These are phyloP conservation scores for Gisinianus flammeolus DNA, from an alignment of 2,888 invertebrate species.

Conservation along the genomic window DNA sequence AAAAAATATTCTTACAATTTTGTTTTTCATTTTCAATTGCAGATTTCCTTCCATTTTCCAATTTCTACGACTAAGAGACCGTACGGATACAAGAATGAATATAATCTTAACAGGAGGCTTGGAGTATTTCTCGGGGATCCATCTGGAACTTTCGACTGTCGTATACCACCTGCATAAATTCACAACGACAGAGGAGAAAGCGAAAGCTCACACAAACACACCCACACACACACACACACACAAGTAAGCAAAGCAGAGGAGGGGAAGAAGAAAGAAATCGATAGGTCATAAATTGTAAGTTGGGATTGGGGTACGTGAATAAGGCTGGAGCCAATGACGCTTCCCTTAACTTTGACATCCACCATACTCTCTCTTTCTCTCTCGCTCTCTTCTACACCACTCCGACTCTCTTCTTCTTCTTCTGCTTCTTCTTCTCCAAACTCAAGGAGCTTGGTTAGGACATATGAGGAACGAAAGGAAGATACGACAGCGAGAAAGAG, in stretches of 20 bases:
- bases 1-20: no score
- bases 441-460: no score
- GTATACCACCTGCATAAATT: neutral
- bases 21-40: no score
- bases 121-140: no score
- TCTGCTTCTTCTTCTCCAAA: neutral
- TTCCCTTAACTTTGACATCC: constrained; percentile 34
- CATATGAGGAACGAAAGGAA: no score
- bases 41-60: no score
- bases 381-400: neutral
- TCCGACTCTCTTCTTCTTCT: neutral
- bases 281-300: constrained; percentile 45
- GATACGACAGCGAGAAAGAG: neutral
- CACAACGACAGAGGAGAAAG: neutral
- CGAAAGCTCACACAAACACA: neutral
- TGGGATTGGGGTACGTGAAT: constrained; percentile 45
- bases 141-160: no score
- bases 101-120: no score
- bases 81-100: no score
- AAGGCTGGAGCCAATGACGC: constrained; percentile 46
- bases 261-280: constrained; percentile 51
- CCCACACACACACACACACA: neutral
- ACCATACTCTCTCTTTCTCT: constrained; percentile 28
- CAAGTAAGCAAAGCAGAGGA: constrained; percentile 40
- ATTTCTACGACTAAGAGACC: no score